Evolutionary conservation across 1,140 invertebrate species (phyloP).

Genomic region (Neodiprion lecontei): DNA sequence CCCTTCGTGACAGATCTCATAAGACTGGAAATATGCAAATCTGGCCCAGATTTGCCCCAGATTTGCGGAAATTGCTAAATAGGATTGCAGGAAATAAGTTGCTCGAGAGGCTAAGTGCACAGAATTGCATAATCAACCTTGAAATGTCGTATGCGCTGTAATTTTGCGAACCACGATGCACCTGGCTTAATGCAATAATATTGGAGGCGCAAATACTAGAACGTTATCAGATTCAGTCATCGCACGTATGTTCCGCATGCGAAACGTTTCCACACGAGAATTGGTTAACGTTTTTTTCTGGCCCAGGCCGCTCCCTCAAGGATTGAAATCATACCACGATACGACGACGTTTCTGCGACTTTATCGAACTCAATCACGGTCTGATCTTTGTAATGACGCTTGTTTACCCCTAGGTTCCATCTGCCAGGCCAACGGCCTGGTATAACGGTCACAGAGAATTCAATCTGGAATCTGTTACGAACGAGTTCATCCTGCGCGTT

Average conservation of each 20-base stretch:
- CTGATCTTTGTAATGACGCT: background rate
- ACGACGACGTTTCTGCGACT: background rate
- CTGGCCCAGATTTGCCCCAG: background rate
- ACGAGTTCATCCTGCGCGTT: background rate
- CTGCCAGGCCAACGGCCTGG: background rate
- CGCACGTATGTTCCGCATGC: no score
- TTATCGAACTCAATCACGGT: background rate
- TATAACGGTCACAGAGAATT: background rate
- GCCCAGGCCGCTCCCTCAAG: background rate
- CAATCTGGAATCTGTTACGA: background rate
- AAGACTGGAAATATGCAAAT: slow-evolving; percentile 5
- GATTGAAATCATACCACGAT: background rate
- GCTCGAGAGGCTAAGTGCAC: background rate
- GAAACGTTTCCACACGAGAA: background rate
- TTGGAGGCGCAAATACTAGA: background rate
- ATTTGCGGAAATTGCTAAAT: slow-evolving; percentile 3
- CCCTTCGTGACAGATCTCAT: background rate
- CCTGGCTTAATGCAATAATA: background rate
- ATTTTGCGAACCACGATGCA: background rate
- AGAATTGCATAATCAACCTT: slow-evolving; percentile 3
- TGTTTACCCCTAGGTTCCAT: background rate
- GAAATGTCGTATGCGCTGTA: slow-evolving; percentile 1
- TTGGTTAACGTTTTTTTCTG: background rate
- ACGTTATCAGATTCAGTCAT: background rate
- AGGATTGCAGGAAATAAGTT: slow-evolving; percentile 2